Evolutionary conservation across 2,888 invertebrate species (phyloP), one percentile per base, ranked within the genome.

Genomic region (Heliconius ethilla): DNA sequence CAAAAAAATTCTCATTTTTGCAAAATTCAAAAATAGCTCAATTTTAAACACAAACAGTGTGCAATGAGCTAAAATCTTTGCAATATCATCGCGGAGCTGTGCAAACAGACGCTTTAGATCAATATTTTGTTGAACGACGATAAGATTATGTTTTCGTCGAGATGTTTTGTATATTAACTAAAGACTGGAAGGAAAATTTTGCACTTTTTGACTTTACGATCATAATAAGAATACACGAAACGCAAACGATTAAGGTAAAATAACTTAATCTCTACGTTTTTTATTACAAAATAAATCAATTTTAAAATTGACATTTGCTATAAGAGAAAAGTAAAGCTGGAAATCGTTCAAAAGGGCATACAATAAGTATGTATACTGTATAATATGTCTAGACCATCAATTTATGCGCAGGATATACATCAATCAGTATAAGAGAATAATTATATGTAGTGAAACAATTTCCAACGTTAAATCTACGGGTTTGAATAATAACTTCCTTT

Each of bases 81-180:
- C 59, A 81, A 75, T 79, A 78, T 83, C 83, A 84, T 85, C 86
- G 84, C 70, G 77, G 73, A 82, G 73, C 82, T 84, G 81, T 83
- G 67, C 85, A 88, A 88, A 89, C 85, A 87, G 63, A 70, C 75
- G 80, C 81, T 72, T 84, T 84, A 81, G 83, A 85, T 86, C 83
- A 89, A 89, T 89, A 88, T 89, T 89, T 87, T 87, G 85, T 83
- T 84, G 80, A 75, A 62, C 66, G 76, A 69, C 72, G 77, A 79
- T 79, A 77, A 79, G 72, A 73, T 18, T 67, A 45, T 40, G 29
- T 70, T 77, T 75, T 62, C 27, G 33, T 55, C 37, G 51, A 59
- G 70, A 70, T 25, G 37, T 62, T 73, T 62, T 22, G 70, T 25
- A 75, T 62, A 67, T 59, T 65, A 69, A 69, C 25, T 69, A 69